A percentile compares a stretch with the other conserved stretches of the same genome.
These are phyloP conservation scores for Pseudobourletiella spinata DNA, from an alignment of 1,140 invertebrate genomes.

Conservation along the genomic window DNA sequence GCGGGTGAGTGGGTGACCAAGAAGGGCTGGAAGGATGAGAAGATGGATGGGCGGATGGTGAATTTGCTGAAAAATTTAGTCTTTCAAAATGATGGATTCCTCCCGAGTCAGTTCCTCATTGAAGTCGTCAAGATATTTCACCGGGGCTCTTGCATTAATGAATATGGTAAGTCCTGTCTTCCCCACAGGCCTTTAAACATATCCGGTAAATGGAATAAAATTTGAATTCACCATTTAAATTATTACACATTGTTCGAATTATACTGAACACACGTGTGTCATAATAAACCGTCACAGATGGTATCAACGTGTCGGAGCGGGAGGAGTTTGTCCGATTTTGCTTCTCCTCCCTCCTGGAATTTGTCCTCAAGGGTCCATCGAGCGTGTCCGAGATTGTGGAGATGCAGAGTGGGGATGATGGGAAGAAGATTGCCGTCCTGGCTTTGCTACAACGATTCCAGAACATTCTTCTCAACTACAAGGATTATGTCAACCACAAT, in stretches of 20 bases:
- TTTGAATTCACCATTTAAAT: too few relatives aligned
- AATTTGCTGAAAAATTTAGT: constrained; percentile 31
- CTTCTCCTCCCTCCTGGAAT: constrained; percentile 91
- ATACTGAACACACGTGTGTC: too few relatives aligned
- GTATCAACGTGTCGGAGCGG: constrained; percentile 64
- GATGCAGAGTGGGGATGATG: constrained; percentile 42
- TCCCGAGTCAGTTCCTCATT: constrained; percentile 29
- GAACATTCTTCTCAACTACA: constrained; percentile 61
- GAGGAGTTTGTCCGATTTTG: constrained; percentile 95
- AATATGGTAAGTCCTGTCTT: constrained; percentile 23
- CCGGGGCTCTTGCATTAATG: constrained; percentile 34
- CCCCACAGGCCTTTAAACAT: too few relatives aligned
- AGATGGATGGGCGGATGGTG: constrained; percentile 33
- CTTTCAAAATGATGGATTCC: constrained; percentile 25
- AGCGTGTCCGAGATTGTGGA: constrained; percentile 53
- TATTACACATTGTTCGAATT: too few relatives aligned
- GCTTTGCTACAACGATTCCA: constrained; percentile 84
- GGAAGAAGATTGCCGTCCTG: constrained; percentile 67
- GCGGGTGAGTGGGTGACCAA: constrained; percentile 32
- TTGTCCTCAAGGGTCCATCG: constrained; percentile 52
- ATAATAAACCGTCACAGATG: too few relatives aligned
- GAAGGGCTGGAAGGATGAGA: constrained; percentile 35
- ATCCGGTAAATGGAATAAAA: too few relatives aligned
- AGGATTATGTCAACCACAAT: constrained; percentile 80
- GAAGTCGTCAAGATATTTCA: constrained; percentile 36